Conservation (phyloP, 30 jellyfish, hydroid and myxozoan genomes). For the Nemopilema nomurai region DNA sequence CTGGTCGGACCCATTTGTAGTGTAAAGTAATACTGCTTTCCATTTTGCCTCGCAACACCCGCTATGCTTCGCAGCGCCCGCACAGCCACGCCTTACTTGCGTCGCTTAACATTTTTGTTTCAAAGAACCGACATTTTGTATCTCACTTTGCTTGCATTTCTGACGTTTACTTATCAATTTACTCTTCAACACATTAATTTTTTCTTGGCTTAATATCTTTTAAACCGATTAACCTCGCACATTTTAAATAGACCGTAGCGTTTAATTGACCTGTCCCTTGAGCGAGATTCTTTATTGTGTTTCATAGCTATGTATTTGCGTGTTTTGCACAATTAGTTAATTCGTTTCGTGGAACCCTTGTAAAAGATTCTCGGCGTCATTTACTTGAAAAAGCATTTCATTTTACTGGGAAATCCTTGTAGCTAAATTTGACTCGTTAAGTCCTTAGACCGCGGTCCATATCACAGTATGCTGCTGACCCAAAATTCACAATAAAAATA, state of each 20-base stretch:
- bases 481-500: no score
- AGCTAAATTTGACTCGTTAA: no score
- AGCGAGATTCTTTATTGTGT: not conserved
- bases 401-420: no score
- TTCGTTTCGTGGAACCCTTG: not conserved
- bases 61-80: not conserved
- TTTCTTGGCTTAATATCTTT: not conserved
- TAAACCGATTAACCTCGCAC: not conserved
- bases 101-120: not conserved
- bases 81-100: not conserved
- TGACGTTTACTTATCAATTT: not conserved
- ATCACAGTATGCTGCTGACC: no score
- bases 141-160: not conserved
- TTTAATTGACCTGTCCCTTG: not conserved
- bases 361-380: not conserved
- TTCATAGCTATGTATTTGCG: not conserved
- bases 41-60: not conserved
- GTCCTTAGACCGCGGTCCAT: no score
- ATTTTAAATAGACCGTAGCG: not conserved
- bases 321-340: not conserved
- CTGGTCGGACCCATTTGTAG: not conserved
- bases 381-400: not conserved
- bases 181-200: not conserved
- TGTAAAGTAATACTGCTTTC: not conserved
- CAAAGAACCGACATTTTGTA: not conserved